Percentiles rank a stretch among this genome's conserved stretches.
phyloP scores from a whole-genome alignment of 2,113 vertebrate genomes.

The Tyto alba region DNA sequence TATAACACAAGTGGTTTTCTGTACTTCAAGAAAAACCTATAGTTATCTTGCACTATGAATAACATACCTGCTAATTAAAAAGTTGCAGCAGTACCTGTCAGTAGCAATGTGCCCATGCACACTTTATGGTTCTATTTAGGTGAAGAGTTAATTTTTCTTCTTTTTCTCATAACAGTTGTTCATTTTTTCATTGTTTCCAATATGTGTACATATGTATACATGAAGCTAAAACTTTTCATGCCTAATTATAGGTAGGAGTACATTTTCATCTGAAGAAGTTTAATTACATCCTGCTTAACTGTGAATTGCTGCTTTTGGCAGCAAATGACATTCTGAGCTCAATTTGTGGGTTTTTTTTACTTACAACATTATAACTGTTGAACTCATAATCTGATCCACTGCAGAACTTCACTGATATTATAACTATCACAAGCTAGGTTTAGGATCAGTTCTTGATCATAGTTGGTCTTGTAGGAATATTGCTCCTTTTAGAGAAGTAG shows the following conservation, averaged over 20 bases:
- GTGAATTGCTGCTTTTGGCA: not conserved
- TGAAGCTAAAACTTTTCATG: not conserved
- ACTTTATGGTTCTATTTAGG: not conserved
- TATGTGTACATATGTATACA: too few species aligned
- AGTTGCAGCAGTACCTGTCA: not conserved
- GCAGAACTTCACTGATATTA: not conserved
- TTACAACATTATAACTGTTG: not conserved
- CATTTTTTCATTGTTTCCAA: not conserved
- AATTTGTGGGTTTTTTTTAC: not conserved
- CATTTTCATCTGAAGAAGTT: not conserved
- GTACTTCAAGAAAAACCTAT: not conserved
- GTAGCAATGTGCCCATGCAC: rapidly evolving
- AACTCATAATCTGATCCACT: not conserved
- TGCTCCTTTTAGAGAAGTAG: not conserved
- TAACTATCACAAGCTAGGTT: not conserved
- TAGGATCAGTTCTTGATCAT: not conserved
- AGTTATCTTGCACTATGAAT: not conserved
- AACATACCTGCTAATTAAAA: not conserved
- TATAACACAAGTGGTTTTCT: not conserved
- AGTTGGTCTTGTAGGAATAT: not conserved
- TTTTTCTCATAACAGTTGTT: not conserved
- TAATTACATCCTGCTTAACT: not conserved
- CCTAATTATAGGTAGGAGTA: not conserved
- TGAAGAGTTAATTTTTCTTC: not conserved
- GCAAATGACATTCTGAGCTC: not conserved